phyloP scores from a whole-genome alignment of 2,797 vertebrate genomes.

The Ptychadena robeensis region DNA sequence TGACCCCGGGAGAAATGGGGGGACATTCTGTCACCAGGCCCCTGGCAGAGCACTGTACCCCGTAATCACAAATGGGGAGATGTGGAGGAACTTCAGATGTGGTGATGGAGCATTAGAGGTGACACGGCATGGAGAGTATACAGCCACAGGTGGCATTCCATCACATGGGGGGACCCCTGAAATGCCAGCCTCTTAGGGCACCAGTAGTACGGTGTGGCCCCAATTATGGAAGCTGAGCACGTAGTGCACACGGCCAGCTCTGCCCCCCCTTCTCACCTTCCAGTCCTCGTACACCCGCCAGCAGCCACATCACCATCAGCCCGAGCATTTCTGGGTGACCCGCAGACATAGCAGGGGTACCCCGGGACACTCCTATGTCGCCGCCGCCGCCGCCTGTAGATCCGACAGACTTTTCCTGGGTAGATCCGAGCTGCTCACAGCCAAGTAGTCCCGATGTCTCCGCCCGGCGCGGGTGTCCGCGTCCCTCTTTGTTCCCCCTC shows the following conservation, averaged over 20 bases:
- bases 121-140: no score
- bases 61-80: neutral
- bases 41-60: neutral
- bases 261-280: slow-evolving; percentile 38
- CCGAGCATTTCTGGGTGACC: slow-evolving; percentile 26
- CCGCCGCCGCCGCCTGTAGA: neutral
- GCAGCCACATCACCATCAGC: slow-evolving; percentile 15
- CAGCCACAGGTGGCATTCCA: slow-evolving; percentile 15
- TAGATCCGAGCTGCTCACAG: neutral
- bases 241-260: neutral
- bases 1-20: neutral
- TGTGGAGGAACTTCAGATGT: no score
- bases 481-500: slow-evolving; percentile 18
- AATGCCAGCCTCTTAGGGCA: no score
- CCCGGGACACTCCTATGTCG: no score
- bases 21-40: no score
- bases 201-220: neutral
- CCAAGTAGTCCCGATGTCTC: neutral
- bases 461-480: slow-evolving; percentile 10
- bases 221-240: slow-evolving; percentile 14
- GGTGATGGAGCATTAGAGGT: no score
- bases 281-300: slow-evolving; percentile 37
- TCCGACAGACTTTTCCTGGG: neutral
- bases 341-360: neutral
- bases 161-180: no score